Conservation (phyloP, 2,888 invertebrate genomes). For the Artemia sp. region DNA sequence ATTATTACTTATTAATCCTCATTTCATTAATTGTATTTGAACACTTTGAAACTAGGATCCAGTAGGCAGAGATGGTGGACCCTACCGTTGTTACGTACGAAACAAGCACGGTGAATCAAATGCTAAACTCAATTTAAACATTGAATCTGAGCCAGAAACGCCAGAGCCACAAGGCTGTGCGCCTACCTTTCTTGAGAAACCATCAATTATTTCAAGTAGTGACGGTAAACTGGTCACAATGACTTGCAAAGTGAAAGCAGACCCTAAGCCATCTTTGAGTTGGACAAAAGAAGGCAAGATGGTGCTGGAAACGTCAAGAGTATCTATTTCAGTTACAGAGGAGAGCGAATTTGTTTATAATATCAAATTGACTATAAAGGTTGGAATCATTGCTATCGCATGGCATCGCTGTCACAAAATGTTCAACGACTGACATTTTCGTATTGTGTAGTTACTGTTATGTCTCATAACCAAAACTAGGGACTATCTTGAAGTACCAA, state of each 20-base stretch:
- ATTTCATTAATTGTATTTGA: no score
- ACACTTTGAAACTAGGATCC: constrained; percentile 44
- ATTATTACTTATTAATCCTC: no score
- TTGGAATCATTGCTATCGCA: constrained; percentile 25
- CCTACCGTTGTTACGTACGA: constrained; percentile 81
- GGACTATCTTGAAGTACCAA: no score
- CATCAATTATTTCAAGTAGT: constrained; percentile 63
- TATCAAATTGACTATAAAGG: constrained; percentile 61
- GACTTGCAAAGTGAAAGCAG: constrained; percentile 69
- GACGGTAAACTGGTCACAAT: constrained; percentile 63
- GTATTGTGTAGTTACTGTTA: neutral
- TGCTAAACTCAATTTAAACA: constrained; percentile 80
- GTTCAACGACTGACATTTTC: neutral
- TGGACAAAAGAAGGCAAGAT: constrained; percentile 67
- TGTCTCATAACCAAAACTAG: no score
- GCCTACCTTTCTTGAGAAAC: constrained; percentile 82
- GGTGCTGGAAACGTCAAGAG: constrained; percentile 61
- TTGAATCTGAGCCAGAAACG: constrained; percentile 66
- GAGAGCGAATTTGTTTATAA: constrained; percentile 63
- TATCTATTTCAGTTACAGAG: constrained; percentile 50
- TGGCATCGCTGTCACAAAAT: neutral
- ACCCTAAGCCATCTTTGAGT: constrained; percentile 58
- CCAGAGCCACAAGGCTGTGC: constrained; percentile 71
- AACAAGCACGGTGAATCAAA: constrained; percentile 93
- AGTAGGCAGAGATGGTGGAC: constrained; percentile 59